These are phyloP conservation scores for Propithecus coquereli DNA, from an alignment of 2,113 vertebrate genomes.

Conservation along the genomic window DNA sequence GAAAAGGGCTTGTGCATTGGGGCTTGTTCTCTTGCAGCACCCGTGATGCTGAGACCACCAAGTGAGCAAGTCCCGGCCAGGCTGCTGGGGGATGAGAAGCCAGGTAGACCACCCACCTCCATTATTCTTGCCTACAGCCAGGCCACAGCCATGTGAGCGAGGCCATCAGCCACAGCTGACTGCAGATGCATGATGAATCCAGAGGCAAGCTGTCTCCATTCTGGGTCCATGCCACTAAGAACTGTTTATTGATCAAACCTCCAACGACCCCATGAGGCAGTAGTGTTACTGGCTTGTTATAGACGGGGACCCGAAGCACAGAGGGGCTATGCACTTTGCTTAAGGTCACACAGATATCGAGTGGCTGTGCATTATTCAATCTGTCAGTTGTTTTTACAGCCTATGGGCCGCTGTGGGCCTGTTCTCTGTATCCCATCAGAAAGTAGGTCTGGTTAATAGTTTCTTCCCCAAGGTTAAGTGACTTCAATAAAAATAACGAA, in stretches of 20 bases:
- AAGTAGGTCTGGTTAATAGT: not conserved
- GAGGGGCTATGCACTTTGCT: not conserved
- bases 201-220: not conserved
- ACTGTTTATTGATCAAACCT: not conserved
- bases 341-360: not conserved
- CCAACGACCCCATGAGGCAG: not conserved
- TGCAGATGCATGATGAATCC: not conserved
- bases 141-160: not conserved
- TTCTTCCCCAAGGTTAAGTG: not conserved
- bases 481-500: not conserved
- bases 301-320: not conserved
- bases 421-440: not conserved
- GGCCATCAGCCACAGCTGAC: not conserved
- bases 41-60: not conserved
- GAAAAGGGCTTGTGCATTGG: too few species aligned
- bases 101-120: fast-evolving
- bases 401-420: too few species aligned
- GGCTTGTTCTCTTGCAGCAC: not conserved
- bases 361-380: not conserved
- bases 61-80: too few species aligned
- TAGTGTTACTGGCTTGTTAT: not conserved
- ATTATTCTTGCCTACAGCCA: not conserved
- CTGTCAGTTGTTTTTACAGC: not conserved
- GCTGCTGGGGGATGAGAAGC: not conserved
- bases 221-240: too few species aligned